Conservation (phyloP, 2,888 invertebrate genomes). For the Carpatolechia fugitivella region DNA sequence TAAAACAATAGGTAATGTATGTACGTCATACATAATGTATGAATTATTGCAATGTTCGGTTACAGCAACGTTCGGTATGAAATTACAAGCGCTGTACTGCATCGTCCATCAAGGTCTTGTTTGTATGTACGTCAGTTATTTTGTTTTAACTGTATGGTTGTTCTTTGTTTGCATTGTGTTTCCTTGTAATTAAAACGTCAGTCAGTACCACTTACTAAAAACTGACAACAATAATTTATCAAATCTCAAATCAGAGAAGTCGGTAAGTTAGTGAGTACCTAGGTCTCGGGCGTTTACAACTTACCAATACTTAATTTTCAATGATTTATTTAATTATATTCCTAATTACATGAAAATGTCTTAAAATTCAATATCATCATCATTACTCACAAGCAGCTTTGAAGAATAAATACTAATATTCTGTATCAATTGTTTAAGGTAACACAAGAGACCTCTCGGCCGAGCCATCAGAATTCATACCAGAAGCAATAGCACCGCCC, state of each 20-base stretch:
- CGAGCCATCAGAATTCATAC: constrained; percentile 69
- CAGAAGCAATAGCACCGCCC: constrained; percentile 67
- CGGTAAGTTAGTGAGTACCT: no score
- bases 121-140: background rate
- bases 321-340: no score
- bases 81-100: constrained; percentile 17
- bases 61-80: constrained; percentile 16
- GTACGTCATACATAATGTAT: constrained; percentile 33
- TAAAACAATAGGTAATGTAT: constrained; percentile 28
- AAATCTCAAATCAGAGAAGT: no score
- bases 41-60: constrained; percentile 29
- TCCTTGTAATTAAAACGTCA: background rate
- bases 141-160: background rate
- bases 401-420: background rate
- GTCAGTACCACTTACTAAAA: background rate
- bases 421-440: constrained; percentile 53
- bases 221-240: no score
- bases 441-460: constrained; percentile 60
- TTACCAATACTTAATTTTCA: no score
- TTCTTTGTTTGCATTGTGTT: background rate
- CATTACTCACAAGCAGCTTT: no score
- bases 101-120: constrained; percentile 20
- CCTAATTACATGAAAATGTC: no score
- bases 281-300: no score
- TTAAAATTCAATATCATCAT: no score